A percentile compares a stretch with the other conserved stretches of the same genome.
Evolutionary conservation across 2,888 invertebrate genomes (phyloP).

Genomic region (Escarpia spicata): DNA sequence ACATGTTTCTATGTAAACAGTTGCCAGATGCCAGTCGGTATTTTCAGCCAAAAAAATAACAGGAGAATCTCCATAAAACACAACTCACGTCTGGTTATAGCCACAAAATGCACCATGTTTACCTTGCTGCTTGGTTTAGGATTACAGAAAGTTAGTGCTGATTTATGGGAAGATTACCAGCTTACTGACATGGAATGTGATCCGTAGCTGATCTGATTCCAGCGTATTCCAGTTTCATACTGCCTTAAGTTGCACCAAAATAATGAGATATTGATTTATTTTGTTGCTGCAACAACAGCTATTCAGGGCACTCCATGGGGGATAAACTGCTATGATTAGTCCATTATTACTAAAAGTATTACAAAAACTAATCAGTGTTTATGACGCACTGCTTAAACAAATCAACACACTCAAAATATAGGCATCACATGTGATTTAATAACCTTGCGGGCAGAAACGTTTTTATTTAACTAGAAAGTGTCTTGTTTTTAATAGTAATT

Average conservation of each 20-base stretch:
- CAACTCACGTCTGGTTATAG: no score
- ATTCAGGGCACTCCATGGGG: neutral
- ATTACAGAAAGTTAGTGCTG: neutral
- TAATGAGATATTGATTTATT: slow-evolving; percentile 4
- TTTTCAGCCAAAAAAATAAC: neutral
- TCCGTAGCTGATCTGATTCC: neutral
- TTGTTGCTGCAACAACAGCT: neutral
- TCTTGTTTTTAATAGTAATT: neutral
- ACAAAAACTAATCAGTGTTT: neutral
- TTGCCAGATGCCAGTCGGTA: neutral
- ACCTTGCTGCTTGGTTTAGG: neutral
- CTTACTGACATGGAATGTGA: neutral
- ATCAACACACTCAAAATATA: neutral
- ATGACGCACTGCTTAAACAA: neutral
- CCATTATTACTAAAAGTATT: no score
- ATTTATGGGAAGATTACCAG: neutral
- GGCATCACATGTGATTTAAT: neutral
- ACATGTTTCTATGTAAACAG: neutral
- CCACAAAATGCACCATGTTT: neutral
- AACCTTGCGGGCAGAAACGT: neutral
- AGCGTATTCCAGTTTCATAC: neutral
- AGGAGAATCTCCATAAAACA: neutral
- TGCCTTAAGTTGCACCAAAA: neutral
- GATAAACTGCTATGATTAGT: neutral
- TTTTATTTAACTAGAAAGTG: neutral